Evolutionary conservation across 2,797 vertebrate species (phyloP).

Genomic region (Poecilia velifera): DNA sequence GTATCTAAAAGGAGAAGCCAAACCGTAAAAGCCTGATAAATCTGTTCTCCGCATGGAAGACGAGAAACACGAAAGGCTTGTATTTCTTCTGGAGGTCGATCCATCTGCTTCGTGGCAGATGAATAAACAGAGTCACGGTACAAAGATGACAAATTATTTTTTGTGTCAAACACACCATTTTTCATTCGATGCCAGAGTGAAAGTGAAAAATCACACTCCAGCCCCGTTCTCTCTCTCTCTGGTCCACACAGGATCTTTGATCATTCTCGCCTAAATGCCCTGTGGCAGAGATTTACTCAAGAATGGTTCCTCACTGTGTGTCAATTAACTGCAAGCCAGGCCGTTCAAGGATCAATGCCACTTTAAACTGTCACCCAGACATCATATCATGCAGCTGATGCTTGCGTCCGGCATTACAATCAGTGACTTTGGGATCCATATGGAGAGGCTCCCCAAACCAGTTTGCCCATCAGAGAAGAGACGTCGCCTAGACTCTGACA

Average conservation of each 20-base stretch:
- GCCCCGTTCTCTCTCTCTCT: background rate
- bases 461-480: constrained; percentile 59
- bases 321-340: constrained; percentile 58
- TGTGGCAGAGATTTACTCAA: constrained; percentile 48
- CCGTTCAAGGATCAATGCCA: constrained; percentile 57
- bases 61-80: constrained; percentile 37
- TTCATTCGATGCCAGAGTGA: constrained; percentile 11
- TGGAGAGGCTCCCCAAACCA: constrained; percentile 57
- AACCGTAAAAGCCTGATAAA: background rate
- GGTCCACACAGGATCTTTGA: constrained; percentile 33
- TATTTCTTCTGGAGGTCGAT: constrained; percentile 23
- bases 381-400: constrained; percentile 41
- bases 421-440: constrained; percentile 58
- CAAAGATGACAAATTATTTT: constrained; percentile 59
- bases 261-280: constrained; percentile 40
- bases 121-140: constrained; percentile 22
- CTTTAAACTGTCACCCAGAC: constrained; percentile 59
- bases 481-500: constrained; percentile 56
- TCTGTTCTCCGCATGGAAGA: constrained; percentile 45
- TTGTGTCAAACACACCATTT: constrained; percentile 45
- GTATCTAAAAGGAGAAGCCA: constrained; percentile 25
- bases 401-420: constrained; percentile 38
- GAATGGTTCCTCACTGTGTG: constrained; percentile 43
- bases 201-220: constrained; percentile 24
- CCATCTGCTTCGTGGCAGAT: constrained; percentile 43